Conservation (phyloP, 2,797 vertebrate species). For the Ciconia nigra region DNA sequence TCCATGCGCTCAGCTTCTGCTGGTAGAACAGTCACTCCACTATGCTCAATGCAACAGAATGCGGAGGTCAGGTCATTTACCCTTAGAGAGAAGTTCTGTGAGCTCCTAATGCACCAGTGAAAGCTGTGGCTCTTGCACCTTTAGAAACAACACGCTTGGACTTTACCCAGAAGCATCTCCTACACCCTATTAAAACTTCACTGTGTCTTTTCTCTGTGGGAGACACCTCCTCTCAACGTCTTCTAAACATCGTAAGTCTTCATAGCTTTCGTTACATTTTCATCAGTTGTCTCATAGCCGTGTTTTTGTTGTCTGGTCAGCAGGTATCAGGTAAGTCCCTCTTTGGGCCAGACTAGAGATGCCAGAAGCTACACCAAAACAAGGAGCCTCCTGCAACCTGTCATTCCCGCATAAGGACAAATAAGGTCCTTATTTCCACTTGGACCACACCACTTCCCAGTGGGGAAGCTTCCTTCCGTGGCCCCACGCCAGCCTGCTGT, state of each 20-base stretch:
- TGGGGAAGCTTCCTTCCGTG: rapidly evolving
- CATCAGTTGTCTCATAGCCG: not conserved
- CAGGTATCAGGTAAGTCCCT: not conserved
- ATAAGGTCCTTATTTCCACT: not conserved
- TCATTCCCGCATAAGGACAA: not conserved
- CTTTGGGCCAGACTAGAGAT: not conserved
- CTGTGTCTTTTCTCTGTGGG: not conserved
- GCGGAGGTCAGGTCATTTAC: not conserved
- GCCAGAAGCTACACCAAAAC: not conserved
- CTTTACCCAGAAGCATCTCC: not conserved
- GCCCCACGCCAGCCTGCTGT: not conserved
- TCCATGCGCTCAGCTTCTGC: not conserved
- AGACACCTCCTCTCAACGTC: not conserved
- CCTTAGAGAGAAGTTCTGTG: not conserved
- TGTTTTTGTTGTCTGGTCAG: not conserved
- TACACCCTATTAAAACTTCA: not conserved
- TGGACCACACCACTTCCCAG: not conserved
- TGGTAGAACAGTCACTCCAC: not conserved
- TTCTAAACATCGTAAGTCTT: not conserved
- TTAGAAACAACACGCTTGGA: not conserved
- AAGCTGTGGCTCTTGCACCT: not conserved
- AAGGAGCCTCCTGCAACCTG: not conserved
- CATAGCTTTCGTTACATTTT: not conserved
- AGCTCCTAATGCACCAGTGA: not conserved
- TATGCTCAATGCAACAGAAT: not conserved